Base-by-base conservation (phyloP, 2,888 invertebrate species). In the Diaperis boleti region DNA sequence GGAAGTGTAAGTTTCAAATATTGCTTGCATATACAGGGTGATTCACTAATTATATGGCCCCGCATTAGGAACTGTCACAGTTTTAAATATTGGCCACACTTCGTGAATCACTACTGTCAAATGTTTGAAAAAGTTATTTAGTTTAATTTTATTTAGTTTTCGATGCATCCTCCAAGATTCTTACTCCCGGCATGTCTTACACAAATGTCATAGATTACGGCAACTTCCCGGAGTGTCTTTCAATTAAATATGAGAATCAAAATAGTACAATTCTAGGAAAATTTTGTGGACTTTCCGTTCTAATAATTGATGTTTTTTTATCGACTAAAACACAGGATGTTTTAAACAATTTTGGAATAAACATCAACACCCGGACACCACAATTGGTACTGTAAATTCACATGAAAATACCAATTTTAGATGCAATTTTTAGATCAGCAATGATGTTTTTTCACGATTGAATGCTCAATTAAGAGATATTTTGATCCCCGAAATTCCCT, bases 141-240 rank as follows among this genome's bases (percentile, higher is more conserved):
- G 20, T 20, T 6, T 3, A 20, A 20, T 4, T 26, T 26, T 41
- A 2, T 54, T 15, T 10, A 62, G 62, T 62, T 17, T 57, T 26
- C 26, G 57, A 62, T 18, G 62, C 62, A 1, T 50, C 57, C 11
- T 57, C 57, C 7, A 62, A 57, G 29, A 29, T 52, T n/a, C 37
- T 45, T n/a, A 57, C 26, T 2, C n/a, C 56, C 8, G 62, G 62
- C 14, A 39, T 57, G 29, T 20, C 57, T 3, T 62, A 62, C 18
- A 57, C 49, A 7, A 57, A 50, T 35, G 44, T 35, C 5, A 33
- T 44, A 4, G 56, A 57, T 33, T 62, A 35, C 10, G 62, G 62
- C 3, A 62, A 62, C 14, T 62, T 56, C 18, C 52, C 50, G 4
- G 57, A 62, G 41, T 62, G 62, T 18, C 22, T 57, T 0, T 18